phyloP scores from a whole-genome alignment of 2,797 vertebrate species.

The Danio albolineatus region DNA sequence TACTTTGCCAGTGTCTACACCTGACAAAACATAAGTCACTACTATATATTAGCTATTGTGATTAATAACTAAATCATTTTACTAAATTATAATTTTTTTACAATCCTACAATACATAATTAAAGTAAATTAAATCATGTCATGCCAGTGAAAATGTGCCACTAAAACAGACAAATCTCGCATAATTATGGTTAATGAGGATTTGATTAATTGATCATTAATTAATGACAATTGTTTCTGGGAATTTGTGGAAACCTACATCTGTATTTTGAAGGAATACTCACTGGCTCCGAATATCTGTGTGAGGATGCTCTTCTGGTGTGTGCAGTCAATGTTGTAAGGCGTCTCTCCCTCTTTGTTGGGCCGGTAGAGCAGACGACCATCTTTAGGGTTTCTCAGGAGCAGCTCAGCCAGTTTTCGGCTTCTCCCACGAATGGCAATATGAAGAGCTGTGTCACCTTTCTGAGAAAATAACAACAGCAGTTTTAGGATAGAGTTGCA shows the following conservation, averaged over 20 bases:
- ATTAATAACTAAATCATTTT: too few relatives aligned
- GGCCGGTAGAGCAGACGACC: slow-evolving; percentile 95
- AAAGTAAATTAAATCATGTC: too few relatives aligned
- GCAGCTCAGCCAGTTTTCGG: slow-evolving; percentile 92
- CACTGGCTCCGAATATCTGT: slow-evolving; percentile 95
- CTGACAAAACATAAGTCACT: too few relatives aligned
- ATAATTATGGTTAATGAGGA: too few relatives aligned
- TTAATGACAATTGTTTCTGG: too few relatives aligned
- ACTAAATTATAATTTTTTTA: too few relatives aligned
- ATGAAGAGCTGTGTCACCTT: slow-evolving; percentile 96
- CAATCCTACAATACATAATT: too few relatives aligned
- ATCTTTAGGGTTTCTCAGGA: slow-evolving; percentile 96
- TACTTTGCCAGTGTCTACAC: too few relatives aligned
- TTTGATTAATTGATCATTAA: too few relatives aligned
- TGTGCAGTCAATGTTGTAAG: slow-evolving; percentile 98
- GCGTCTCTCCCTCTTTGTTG: slow-evolving; percentile 97
- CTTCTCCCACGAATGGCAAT: slow-evolving; percentile 96
- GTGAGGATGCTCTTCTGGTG: slow-evolving; percentile 99
- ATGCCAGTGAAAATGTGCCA: too few relatives aligned
- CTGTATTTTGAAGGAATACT: slow-evolving; percentile 44
- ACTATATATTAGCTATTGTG: too few relatives aligned
- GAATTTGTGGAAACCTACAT: neutral
- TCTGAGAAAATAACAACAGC: slow-evolving; percentile 74
- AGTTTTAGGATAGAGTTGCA: neutral
- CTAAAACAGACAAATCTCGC: too few relatives aligned